Evolutionary conservation across 2,797 vertebrate genomes (phyloP).

Genomic region (Sylvilagus floridanus): DNA sequence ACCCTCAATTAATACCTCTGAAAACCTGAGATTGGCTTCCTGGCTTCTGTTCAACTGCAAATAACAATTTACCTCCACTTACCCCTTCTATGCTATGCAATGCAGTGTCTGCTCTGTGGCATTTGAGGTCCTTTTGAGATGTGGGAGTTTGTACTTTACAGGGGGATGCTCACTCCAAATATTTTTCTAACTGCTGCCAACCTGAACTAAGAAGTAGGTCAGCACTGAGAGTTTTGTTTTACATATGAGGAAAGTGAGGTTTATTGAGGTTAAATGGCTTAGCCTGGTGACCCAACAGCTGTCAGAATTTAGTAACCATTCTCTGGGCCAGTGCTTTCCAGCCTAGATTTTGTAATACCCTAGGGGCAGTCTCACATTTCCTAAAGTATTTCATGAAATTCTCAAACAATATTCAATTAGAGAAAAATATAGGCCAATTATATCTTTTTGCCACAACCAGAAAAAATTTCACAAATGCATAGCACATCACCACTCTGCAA

Average conservation of each 20-base stretch:
- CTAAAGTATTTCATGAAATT: slow-evolving; percentile 72
- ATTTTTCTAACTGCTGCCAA: slow-evolving; percentile 56
- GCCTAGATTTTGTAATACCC: slow-evolving; percentile 73
- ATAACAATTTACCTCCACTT: not conserved
- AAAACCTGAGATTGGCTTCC: slow-evolving; percentile 22
- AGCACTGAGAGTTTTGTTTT: slow-evolving; percentile 66
- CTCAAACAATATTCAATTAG: slow-evolving; percentile 71
- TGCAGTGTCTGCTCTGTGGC: not conserved
- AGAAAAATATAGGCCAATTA: slow-evolving; percentile 73
- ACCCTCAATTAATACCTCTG: not conserved
- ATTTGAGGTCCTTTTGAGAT: not conserved
- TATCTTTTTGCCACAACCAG: slow-evolving; percentile 42
- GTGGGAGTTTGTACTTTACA: slow-evolving; percentile 29
- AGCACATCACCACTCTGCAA: not conserved
- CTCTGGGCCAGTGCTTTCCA: slow-evolving; percentile 72
- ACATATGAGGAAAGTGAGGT: slow-evolving; percentile 74
- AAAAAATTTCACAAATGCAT: slow-evolving; percentile 41
- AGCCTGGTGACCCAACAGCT: slow-evolving; percentile 77
- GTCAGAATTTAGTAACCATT: slow-evolving; percentile 80
- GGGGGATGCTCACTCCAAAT: slow-evolving; percentile 49
- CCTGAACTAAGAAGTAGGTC: slow-evolving; percentile 71
- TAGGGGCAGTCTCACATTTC: slow-evolving; percentile 71
- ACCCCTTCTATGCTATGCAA: not conserved
- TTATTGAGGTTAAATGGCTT: slow-evolving; percentile 76
- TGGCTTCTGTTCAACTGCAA: not conserved